Percentiles rank a stretch among this genome's conserved stretches.
Evolutionary conservation across 2,888 invertebrate genomes (phyloP).

Genomic region (Brenthis hecate): DNA sequence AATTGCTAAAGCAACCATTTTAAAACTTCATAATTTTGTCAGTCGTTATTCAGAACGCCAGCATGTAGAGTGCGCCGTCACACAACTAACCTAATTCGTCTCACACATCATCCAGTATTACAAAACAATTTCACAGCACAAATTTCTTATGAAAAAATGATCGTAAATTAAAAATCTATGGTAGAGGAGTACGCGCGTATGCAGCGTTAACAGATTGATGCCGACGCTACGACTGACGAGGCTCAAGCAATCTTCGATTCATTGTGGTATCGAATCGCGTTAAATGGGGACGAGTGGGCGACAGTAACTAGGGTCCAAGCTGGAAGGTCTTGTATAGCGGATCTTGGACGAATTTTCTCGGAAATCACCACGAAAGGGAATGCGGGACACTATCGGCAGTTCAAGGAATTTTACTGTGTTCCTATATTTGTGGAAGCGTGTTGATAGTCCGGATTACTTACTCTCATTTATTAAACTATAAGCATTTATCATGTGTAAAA

Average conservation of each 20-base stretch:
- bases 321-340: constrained; percentile 58
- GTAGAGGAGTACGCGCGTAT: constrained; percentile 46
- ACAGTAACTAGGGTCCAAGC: constrained; percentile 51
- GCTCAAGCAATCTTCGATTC: constrained; percentile 69
- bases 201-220: constrained; percentile 67
- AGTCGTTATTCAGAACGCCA: constrained; percentile 9
- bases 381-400: constrained; percentile 61
- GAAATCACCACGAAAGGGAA: constrained; percentile 69
- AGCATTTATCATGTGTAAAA: no score
- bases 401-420: constrained; percentile 58
- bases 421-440: constrained; percentile 44
- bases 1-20: constrained; percentile 1
- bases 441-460: constrained; percentile 15
- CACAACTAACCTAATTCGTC: constrained; percentile 61
- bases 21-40: constrained; percentile 6
- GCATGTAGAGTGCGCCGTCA: constrained; percentile 40
- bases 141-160: constrained; percentile 11
- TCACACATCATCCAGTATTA: constrained; percentile 57
- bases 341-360: constrained; percentile 60
- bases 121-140: constrained; percentile 54
- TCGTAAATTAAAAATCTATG: constrained; percentile 1
- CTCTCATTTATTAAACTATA: constrained; percentile 3
- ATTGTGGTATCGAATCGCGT: constrained; percentile 65
- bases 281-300: constrained; percentile 46
- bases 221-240: constrained; percentile 70